These are phyloP conservation scores for Heloderma charlesbogerti DNA, from an alignment of 2,113 vertebrate genomes.

Conservation along the genomic window DNA sequence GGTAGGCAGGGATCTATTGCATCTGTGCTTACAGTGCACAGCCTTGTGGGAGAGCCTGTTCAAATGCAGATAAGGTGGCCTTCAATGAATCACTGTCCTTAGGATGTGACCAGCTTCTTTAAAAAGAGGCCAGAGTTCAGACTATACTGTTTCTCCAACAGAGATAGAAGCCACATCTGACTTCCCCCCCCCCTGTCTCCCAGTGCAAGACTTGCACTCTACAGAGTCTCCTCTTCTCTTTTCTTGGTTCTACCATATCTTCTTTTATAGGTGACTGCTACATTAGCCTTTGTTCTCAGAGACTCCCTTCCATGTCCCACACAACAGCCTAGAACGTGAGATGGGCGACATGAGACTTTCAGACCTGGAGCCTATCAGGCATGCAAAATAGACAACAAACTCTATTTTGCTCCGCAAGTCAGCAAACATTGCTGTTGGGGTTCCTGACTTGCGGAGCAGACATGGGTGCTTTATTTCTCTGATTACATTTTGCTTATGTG, in stretches of 20 bases:
- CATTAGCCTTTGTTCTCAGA: constrained; percentile 28
- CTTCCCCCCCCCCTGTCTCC: constrained; percentile 7
- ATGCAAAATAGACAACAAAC: background rate
- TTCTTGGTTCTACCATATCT: background rate
- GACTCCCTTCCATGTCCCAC: background rate
- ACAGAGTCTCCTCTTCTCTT: background rate
- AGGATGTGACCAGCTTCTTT: constrained; percentile 50
- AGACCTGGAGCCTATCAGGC: background rate
- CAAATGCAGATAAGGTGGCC: constrained; percentile 62
- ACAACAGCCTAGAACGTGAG: background rate
- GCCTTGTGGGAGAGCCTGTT: constrained; percentile 53
- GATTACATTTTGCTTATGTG: background rate
- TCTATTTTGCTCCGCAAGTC: no score
- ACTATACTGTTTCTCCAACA: constrained; percentile 44
- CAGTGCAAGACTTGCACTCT: constrained; percentile 10
- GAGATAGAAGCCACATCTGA: constrained; percentile 30
- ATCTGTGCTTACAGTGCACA: constrained; percentile 37
- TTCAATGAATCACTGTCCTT: constrained; percentile 65
- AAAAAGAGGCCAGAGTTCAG: constrained; percentile 66
- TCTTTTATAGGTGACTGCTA: constrained; percentile 24
- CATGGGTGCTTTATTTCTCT: background rate
- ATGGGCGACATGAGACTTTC: background rate
- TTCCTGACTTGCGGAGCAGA: background rate
- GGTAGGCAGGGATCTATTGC: constrained; percentile 40
- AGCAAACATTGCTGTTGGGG: no score